phyloP scores from a whole-genome alignment of 2,888 invertebrate species.

The Cabera pusaria region DNA sequence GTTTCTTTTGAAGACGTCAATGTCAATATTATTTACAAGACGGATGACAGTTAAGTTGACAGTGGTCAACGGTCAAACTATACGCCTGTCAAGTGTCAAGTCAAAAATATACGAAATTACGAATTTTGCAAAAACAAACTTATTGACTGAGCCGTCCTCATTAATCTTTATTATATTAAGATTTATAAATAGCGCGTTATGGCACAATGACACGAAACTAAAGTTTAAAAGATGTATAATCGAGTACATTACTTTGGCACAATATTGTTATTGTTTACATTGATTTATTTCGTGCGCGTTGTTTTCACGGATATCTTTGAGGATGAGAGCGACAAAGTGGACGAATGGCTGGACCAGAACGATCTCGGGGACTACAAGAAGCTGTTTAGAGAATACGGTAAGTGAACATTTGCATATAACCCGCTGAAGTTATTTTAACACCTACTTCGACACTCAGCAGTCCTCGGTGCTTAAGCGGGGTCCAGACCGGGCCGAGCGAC shows the following conservation, averaged over 20 bases:
- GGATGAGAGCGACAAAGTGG: constrained; percentile 85
- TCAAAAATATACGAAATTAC: neutral
- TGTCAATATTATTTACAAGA: too few species aligned
- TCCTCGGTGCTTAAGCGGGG: too few species aligned
- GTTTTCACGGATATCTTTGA: constrained; percentile 69
- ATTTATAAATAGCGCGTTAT: constrained; percentile 28
- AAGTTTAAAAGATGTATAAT: constrained; percentile 58
- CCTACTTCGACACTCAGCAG: too few species aligned
- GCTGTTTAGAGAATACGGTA: constrained; percentile 89
- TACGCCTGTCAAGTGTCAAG: neutral
- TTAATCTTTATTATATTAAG: constrained; percentile 29
- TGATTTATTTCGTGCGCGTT: constrained; percentile 61
- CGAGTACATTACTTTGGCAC: constrained; percentile 58
- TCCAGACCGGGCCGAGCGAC: too few species aligned
- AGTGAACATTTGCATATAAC: constrained; percentile 59
- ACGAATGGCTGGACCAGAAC: constrained; percentile 90
- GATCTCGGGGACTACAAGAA: constrained; percentile 87
- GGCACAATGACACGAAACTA: constrained; percentile 54
- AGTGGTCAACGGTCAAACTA: too few species aligned
- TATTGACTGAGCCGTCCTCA: constrained; percentile 32
- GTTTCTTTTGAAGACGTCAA: too few species aligned
- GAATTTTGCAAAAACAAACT: constrained; percentile 30
- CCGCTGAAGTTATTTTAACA: too few species aligned
- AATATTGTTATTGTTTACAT: constrained; percentile 57
- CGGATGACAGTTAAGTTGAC: too few species aligned